Evolutionary conservation across 2,113 vertebrate genomes (phyloP).

Genomic region (Parus major): DNA sequence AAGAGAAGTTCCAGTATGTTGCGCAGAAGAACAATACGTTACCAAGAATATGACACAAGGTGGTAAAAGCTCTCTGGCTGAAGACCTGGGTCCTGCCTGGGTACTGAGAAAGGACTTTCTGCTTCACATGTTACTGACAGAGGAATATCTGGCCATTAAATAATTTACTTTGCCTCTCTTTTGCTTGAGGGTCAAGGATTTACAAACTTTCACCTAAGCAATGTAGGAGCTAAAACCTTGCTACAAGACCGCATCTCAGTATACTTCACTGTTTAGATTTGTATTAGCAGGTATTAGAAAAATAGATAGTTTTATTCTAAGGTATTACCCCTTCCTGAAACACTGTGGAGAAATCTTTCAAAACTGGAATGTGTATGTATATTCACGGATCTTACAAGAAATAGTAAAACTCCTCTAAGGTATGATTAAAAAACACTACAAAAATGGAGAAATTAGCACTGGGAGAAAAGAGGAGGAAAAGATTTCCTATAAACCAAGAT

Average conservation of each 20-base stretch:
- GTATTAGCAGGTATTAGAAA: background rate
- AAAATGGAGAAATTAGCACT: background rate
- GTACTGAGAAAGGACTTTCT: background rate
- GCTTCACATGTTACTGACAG: fast-evolving
- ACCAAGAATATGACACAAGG: background rate
- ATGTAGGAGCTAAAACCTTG: background rate
- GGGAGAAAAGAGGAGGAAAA: conserved; percentile 20
- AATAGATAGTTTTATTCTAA: background rate
- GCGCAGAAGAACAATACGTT: background rate
- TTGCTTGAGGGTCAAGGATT: background rate
- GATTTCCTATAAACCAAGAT: conserved; percentile 72
- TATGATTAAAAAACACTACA: background rate
- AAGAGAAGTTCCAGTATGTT: background rate
- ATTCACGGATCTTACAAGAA: background rate
- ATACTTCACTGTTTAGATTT: background rate
- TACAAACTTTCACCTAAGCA: background rate
- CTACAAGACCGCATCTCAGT: background rate
- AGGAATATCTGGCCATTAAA: background rate
- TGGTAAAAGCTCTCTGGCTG: background rate
- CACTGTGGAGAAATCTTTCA: background rate
- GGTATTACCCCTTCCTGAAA: background rate
- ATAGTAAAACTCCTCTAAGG: background rate
- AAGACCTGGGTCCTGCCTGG: background rate
- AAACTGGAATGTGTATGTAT: background rate
- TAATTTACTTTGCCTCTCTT: background rate